phyloP scores from a whole-genome alignment of 2,113 vertebrate genomes.

The Psilopogon haemacephalus region DNA sequence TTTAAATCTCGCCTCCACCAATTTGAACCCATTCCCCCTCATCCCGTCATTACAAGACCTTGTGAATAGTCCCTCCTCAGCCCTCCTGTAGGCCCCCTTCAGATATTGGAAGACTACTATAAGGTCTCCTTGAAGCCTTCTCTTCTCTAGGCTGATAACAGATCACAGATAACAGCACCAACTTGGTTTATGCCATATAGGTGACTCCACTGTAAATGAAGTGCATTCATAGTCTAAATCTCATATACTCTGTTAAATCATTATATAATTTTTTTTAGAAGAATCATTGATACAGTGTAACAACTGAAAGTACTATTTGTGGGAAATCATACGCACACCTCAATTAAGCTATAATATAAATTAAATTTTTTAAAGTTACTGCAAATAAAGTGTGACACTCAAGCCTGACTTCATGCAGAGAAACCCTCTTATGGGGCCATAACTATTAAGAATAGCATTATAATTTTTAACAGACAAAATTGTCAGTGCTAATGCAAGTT shows the following conservation, averaged over 20 bases:
- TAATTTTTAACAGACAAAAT: constrained; percentile 14
- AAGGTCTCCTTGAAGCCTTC: no score
- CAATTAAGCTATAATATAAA: constrained; percentile 59
- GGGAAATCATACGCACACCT: constrained; percentile 17
- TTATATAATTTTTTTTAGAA: background rate
- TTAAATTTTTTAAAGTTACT: constrained; percentile 55
- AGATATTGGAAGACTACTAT: no score
- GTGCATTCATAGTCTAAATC: background rate
- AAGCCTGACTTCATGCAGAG: constrained; percentile 36
- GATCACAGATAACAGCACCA: background rate
- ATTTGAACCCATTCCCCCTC: no score
- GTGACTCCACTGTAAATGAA: background rate
- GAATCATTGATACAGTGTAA: constrained; percentile 22
- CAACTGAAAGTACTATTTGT: constrained; percentile 32
- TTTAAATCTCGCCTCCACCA: no score
- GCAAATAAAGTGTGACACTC: constrained; percentile 50
- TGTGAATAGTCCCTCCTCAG: no score
- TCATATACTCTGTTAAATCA: background rate
- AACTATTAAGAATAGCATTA: constrained; percentile 19
- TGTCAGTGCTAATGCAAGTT: background rate
- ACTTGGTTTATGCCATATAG: background rate
- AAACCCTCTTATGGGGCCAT: constrained; percentile 1
- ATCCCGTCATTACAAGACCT: no score
- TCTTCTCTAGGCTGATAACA: no score
- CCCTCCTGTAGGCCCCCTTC: no score